Conservation (phyloP, 1,140 invertebrate genomes). For the Pseudobourletiella spinata region DNA sequence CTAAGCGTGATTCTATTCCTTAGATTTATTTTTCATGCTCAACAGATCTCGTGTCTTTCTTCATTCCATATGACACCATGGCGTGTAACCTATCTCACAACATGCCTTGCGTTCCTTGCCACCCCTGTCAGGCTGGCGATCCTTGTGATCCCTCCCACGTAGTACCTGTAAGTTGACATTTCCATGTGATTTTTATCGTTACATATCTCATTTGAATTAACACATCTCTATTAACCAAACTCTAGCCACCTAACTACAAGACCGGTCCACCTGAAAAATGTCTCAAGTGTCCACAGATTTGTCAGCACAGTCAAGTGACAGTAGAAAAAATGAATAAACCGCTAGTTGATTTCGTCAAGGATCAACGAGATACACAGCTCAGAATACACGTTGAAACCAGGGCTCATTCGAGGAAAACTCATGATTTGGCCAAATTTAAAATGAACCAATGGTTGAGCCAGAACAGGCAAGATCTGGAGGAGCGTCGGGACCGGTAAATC, state of each 20-base stretch:
- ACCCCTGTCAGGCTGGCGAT: not conserved
- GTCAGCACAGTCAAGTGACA: not conserved
- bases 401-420: conserved; percentile 10
- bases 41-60: no score
- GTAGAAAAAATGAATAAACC: not conserved
- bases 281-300: no score
- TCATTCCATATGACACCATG: no score
- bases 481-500: conserved; percentile 17
- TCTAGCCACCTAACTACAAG: not conserved
- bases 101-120: no score
- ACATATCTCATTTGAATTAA: no score
- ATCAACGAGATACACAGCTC: conserved; percentile 11
- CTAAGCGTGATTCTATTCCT: no score
- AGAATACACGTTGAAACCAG: conserved; percentile 18
- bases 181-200: not conserved
- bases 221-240: not conserved
- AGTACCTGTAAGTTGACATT: not conserved
- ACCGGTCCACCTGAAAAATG: not conserved
- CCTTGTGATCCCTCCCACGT: not conserved
- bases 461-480: conserved; percentile 18
- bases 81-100: no score
- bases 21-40: no score
- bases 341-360: conserved; percentile 15
- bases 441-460: conserved; percentile 2
- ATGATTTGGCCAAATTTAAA: conserved; percentile 17